Evolutionary conservation across 2,113 vertebrate genomes (phyloP).

Genomic region (Eolophus roseicapilla): DNA sequence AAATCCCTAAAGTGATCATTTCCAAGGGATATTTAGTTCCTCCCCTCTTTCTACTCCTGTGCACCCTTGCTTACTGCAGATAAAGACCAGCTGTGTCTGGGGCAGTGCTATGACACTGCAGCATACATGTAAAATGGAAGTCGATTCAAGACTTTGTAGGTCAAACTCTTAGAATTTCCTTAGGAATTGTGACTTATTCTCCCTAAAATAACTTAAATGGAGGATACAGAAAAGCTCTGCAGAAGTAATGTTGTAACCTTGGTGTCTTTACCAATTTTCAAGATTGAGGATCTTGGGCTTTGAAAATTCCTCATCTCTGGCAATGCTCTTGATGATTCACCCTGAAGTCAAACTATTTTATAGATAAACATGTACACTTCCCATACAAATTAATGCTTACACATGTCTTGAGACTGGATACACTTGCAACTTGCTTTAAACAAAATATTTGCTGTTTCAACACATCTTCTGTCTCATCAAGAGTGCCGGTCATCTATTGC

Average conservation of each 20-base stretch:
- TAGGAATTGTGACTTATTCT: background rate
- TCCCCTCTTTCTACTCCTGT: background rate
- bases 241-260: fast-evolving
- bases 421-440: background rate
- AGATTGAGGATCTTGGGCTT: background rate
- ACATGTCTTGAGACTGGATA: background rate
- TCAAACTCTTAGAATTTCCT: background rate
- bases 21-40: background rate
- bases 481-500: background rate
- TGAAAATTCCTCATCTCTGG: background rate
- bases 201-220: background rate
- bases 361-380: background rate
- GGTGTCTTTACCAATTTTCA: background rate
- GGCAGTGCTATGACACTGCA: background rate
- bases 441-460: background rate
- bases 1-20: background rate
- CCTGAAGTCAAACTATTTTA: background rate
- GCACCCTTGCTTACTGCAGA: background rate
- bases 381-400: background rate
- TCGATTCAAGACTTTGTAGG: background rate
- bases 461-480: background rate
- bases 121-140: background rate
- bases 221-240: background rate
- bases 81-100: background rate
- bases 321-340: background rate